These are phyloP conservation scores for Tretioscincus oriximinensis DNA, from an alignment of 2,113 vertebrate species.

Conservation along the genomic window DNA sequence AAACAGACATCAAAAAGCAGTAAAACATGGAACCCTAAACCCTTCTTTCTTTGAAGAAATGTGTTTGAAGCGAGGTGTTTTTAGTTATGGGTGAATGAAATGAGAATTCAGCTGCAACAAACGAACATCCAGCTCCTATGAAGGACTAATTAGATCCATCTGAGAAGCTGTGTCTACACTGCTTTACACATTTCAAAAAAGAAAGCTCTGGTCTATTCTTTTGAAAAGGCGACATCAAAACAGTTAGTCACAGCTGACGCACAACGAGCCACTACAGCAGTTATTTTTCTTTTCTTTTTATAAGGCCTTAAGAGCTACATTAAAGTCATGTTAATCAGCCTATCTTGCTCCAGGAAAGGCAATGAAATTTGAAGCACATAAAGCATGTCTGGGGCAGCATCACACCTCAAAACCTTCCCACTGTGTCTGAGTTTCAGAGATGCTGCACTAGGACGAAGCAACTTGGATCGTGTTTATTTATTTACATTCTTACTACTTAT, in stretches of 20 bases:
- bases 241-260: slow-evolving; percentile 72
- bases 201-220: slow-evolving; percentile 68
- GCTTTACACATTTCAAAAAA: slow-evolving; percentile 82
- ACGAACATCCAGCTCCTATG: slow-evolving; percentile 79
- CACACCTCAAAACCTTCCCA: background rate
- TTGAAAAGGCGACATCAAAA: slow-evolving; percentile 81
- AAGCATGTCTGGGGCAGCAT: slow-evolving; percentile 35
- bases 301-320: slow-evolving; percentile 65
- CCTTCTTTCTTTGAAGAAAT: slow-evolving; percentile 79
- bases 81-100: slow-evolving; percentile 88
- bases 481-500: too few relatives aligned
- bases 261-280: slow-evolving; percentile 61
- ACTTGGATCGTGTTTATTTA: slow-evolving; percentile 15
- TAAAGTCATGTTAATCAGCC: slow-evolving; percentile 60
- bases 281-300: slow-evolving; percentile 60
- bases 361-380: slow-evolving; percentile 47
- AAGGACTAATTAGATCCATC: slow-evolving; percentile 90
- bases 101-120: slow-evolving; percentile 85
- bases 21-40: slow-evolving; percentile 85
- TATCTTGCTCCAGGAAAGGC: slow-evolving; percentile 47
- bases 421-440: slow-evolving; percentile 31
- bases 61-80: slow-evolving; percentile 87
- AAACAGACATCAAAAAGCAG: slow-evolving; percentile 89
- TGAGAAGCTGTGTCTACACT: slow-evolving; percentile 77
- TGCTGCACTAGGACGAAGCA: slow-evolving; percentile 19